Percentiles rank a stretch among this genome's conserved stretches.
Conservation (phyloP, 2,888 invertebrate genomes). For the Idaea biselata region DNA sequence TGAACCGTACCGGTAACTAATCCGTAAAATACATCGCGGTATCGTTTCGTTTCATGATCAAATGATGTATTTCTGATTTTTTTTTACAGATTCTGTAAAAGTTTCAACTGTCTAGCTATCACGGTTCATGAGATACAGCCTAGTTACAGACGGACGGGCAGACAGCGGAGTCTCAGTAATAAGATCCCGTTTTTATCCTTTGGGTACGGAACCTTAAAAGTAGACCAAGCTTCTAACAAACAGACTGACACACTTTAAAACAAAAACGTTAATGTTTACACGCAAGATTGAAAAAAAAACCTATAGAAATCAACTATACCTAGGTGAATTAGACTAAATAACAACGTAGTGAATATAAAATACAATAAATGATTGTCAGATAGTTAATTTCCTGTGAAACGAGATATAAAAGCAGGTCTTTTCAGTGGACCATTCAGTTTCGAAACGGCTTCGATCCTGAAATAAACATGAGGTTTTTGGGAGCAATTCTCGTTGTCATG, state of each 20-base stretch:
- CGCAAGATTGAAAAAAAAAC: neutral
- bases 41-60: too few species aligned
- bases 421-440: neutral
- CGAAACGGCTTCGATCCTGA: neutral
- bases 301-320: neutral
- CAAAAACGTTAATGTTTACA: neutral
- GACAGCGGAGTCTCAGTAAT: too few species aligned
- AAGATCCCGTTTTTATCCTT: too few species aligned
- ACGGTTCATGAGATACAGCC: too few species aligned
- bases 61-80: too few species aligned
- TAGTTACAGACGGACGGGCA: too few species aligned
- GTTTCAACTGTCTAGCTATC: too few species aligned
- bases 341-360: neutral
- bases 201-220: too few species aligned
- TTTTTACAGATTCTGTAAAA: too few species aligned
- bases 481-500: constrained; percentile 47
- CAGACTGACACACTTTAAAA: neutral
- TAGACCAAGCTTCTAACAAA: too few species aligned
- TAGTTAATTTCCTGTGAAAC: constrained; percentile 3
- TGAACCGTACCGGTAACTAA: too few species aligned
- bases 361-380: constrained; percentile 12
- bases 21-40: too few species aligned
- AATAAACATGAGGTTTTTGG: constrained; percentile 57
- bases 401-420: neutral
- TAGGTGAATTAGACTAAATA: neutral